Evolutionary conservation across 2,797 vertebrate genomes (phyloP).

Genomic region (Semotilus atromaculatus): DNA sequence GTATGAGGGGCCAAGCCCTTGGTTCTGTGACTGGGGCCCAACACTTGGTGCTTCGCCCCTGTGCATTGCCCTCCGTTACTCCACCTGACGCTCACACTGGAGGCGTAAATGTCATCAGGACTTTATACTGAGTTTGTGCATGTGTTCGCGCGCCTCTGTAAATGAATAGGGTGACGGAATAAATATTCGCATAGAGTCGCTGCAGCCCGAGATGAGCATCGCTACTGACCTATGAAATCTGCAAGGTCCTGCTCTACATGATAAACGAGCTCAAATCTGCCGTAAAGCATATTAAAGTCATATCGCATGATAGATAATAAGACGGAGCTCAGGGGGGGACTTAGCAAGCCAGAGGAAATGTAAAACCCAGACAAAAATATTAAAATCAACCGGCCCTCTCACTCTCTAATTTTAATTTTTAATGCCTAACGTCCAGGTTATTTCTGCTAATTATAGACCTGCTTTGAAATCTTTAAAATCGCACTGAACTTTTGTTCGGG

Average conservation of each 20-base stretch:
- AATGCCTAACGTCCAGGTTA: slow-evolving; percentile 61
- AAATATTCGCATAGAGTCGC: slow-evolving; percentile 75
- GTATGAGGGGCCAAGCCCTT: too few species aligned
- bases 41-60: too few species aligned
- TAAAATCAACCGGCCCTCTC: slow-evolving; percentile 59
- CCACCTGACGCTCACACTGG: not conserved
- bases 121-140: not conserved
- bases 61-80: not conserved
- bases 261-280: slow-evolving; percentile 76
- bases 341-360: slow-evolving; percentile 73
- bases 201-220: slow-evolving; percentile 61
- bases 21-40: too few species aligned
- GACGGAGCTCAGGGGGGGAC: slow-evolving; percentile 53
- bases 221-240: slow-evolving; percentile 75
- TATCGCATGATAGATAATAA: slow-evolving; percentile 73
- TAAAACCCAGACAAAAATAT: slow-evolving; percentile 75
- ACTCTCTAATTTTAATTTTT: slow-evolving; percentile 61
- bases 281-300: slow-evolving; percentile 79
- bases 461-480: not conserved
- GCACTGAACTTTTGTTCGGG: not conserved
- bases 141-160: not conserved
- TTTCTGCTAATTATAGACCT: slow-evolving; percentile 43
- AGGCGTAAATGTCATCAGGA: not conserved
- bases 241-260: slow-evolving; percentile 67
- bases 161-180: slow-evolving; percentile 56